These are phyloP conservation scores for Drosophila austrosaltans DNA, from an alignment of 2,888 invertebrate genomes.

Conservation along the genomic window DNA sequence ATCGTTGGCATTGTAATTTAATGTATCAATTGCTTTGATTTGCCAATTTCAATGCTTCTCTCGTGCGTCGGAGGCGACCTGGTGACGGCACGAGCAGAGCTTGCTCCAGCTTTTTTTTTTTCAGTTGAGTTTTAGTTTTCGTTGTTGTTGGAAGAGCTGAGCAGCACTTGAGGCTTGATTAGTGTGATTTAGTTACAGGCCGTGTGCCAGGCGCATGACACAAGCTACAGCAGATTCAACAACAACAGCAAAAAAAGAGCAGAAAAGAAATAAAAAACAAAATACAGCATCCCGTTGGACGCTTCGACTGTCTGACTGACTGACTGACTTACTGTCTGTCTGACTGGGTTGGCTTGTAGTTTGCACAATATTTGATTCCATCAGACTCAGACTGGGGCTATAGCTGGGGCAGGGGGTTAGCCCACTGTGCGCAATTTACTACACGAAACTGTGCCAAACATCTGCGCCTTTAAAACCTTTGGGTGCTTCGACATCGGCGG, in stretches of 20 bases:
- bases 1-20: conserved; percentile 79
- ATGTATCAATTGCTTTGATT: conserved; percentile 79
- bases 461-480: conserved; percentile 70
- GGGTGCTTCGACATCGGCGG: conserved; percentile 25
- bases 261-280: conserved; percentile 1
- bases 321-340: conserved; percentile 38
- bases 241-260: conserved; percentile 16
- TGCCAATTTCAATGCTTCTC: conserved; percentile 71
- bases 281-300: conserved; percentile 65
- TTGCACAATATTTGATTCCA: conserved; percentile 79
- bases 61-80: conserved; percentile 56
- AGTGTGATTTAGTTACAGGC: conserved; percentile 79
- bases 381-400: conserved; percentile 42
- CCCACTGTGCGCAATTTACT: conserved; percentile 76
- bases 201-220: conserved; percentile 78
- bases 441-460: conserved; percentile 77
- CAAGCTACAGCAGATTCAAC: conserved; percentile 37
- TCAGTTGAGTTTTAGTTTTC: neutral
- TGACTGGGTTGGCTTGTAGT: conserved; percentile 59
- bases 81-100: conserved; percentile 71
- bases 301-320: conserved; percentile 53
- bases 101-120: conserved; percentile 14
- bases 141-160: conserved; percentile 30
- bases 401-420: conserved; percentile 29
- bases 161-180: conserved; percentile 75